phyloP scores from a whole-genome alignment of 2,113 vertebrate species.

The Potamarius usumacintae region DNA sequence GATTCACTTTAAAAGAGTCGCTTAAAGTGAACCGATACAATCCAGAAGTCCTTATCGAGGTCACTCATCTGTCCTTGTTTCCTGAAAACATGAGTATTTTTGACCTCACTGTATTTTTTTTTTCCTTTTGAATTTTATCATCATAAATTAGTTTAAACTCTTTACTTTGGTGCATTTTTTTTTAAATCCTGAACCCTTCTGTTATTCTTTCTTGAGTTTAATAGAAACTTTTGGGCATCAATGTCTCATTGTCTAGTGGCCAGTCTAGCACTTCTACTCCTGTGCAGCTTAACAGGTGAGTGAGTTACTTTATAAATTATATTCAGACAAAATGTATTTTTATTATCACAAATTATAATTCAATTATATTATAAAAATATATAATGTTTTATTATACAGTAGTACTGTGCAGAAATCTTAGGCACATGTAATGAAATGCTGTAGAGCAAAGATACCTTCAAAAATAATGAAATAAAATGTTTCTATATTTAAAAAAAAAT shows the following conservation, averaged over 20 bases:
- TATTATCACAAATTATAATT: not conserved
- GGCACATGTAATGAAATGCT: too few relatives aligned
- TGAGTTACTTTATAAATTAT: not conserved
- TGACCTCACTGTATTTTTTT: not conserved
- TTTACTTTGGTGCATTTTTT: not conserved
- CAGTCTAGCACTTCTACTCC: not conserved
- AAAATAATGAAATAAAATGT: too few relatives aligned
- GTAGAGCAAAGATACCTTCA: too few relatives aligned
- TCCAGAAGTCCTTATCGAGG: not conserved
- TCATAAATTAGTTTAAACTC: not conserved
- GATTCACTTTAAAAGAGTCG: not conserved
- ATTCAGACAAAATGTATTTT: not conserved
- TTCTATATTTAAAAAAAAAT: too few relatives aligned
- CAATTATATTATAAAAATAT: not conserved
- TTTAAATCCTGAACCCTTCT: not conserved
- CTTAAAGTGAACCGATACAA: not conserved
- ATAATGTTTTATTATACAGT: not conserved
- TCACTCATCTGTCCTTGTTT: not conserved
- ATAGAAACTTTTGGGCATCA: not conserved
- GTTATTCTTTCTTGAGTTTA: not conserved
- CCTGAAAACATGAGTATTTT: not conserved
- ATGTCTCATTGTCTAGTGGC: not conserved
- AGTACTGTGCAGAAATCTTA: too few relatives aligned
- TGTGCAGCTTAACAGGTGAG: conserved; percentile 19
- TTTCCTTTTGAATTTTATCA: not conserved